These are phyloP conservation scores for Lissocephala sabroskyi DNA, from an alignment of 2,888 invertebrate species.

Conservation along the genomic window DNA sequence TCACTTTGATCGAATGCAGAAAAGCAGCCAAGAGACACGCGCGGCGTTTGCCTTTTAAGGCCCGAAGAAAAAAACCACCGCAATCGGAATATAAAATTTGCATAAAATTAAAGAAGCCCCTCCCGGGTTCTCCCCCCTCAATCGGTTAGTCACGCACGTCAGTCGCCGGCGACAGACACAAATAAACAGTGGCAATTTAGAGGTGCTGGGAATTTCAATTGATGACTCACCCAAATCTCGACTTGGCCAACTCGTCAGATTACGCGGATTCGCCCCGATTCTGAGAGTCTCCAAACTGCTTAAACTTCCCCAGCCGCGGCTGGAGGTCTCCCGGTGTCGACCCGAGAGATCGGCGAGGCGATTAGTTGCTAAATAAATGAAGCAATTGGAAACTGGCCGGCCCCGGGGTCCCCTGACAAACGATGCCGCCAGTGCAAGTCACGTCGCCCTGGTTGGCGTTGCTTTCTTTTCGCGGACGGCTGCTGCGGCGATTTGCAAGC, in stretches of 20 bases:
- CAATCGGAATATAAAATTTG: constrained; percentile 30
- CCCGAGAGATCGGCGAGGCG: no score
- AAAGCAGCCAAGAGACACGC: constrained; percentile 48
- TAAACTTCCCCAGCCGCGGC: no score
- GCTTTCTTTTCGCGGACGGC: background rate
- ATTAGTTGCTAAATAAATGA: constrained; percentile 14
- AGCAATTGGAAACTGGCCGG: constrained; percentile 13
- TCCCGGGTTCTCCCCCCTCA: background rate
- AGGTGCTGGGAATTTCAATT: no score
- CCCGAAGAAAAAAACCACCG: constrained; percentile 22
- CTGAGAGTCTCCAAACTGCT: no score
- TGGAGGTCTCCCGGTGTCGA: no score
- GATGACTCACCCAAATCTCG: no score
- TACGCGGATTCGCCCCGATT: no score
- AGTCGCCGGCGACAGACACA: constrained; percentile 21
- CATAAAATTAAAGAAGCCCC: constrained; percentile 45
- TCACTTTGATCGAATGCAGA: constrained; percentile 59
- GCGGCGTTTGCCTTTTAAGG: constrained; percentile 41
- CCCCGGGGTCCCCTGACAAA: background rate
- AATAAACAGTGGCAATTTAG: constrained; percentile 1
- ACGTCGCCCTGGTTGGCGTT: constrained; percentile 1
- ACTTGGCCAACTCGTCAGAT: no score
- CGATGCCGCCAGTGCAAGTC: background rate
- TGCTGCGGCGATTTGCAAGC: no score
- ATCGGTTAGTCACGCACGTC: constrained; percentile 49